These are phyloP conservation scores for Limnephilus lunatus DNA, from an alignment of 2,888 invertebrate species.

Conservation along the genomic window DNA sequence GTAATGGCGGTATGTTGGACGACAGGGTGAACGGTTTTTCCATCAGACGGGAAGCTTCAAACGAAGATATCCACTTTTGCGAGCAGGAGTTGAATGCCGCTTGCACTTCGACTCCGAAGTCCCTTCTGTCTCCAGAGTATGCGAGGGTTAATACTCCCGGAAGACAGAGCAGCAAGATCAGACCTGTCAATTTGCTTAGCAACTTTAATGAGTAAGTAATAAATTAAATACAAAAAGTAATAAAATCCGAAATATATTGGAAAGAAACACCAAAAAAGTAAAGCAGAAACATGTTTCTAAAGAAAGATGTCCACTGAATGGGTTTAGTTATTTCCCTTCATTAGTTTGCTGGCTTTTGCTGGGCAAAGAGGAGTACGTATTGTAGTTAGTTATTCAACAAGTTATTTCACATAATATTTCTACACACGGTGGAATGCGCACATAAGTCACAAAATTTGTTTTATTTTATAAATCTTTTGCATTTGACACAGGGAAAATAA, in stretches of 20 bases:
- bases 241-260: neutral
- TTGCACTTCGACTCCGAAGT: conserved; percentile 76
- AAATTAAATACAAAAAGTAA: neutral
- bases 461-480: no score
- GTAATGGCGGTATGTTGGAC: conserved; percentile 30
- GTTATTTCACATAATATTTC: no score
- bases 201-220: conserved; percentile 75
- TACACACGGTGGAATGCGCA: no score
- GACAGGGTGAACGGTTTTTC: conserved; percentile 10
- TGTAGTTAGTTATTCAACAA: no score
- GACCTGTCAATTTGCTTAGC: conserved; percentile 72
- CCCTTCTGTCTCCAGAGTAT: conserved; percentile 74
- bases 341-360: no score
- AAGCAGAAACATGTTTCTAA: neutral
- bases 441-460: no score
- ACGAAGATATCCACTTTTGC: conserved; percentile 70
- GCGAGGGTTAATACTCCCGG: conserved; percentile 69
- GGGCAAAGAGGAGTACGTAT: no score
- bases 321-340: no score
- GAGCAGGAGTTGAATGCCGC: conserved; percentile 74
- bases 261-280: no score
- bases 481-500: no score
- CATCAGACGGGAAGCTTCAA: conserved; percentile 65
- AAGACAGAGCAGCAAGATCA: conserved; percentile 68
- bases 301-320: no score